These are phyloP conservation scores for Corythornis leucogaster DNA, from an alignment of 2,797 vertebrate species.

Conservation along the genomic window DNA sequence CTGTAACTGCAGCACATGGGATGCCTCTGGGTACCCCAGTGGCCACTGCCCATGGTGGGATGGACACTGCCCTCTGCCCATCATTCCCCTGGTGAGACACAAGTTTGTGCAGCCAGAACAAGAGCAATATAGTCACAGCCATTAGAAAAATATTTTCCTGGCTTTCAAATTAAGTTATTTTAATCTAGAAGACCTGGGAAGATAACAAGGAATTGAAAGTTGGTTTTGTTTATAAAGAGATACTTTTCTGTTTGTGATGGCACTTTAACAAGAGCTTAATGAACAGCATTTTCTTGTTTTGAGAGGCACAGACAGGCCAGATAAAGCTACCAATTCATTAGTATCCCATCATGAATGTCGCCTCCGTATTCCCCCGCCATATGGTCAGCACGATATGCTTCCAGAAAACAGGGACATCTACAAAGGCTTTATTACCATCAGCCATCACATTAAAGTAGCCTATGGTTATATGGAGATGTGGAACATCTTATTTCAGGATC, in stretches of 20 bases:
- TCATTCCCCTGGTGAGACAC: background rate
- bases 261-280: background rate
- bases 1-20: constrained; percentile 51
- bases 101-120: background rate
- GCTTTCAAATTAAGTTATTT: background rate
- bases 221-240: too few relatives aligned
- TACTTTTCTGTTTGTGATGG: background rate
- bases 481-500: background rate
- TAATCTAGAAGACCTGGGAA: background rate
- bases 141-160: background rate
- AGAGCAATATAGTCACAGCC: rapidly evolving
- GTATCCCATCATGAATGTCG: background rate
- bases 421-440: constrained; percentile 5
- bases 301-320: constrained; percentile 16
- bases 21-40: background rate
- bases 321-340: constrained; percentile 23
- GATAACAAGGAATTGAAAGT: background rate
- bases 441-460: background rate
- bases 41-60: background rate
- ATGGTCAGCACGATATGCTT: background rate
- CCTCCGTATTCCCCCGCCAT: constrained; percentile 31
- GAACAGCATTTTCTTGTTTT: background rate
- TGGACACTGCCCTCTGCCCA: too few relatives aligned
- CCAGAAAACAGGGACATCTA: background rate
- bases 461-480: background rate